Conservation (phyloP, 1,140 invertebrate genomes). For the Drosophila ficusphila region DNA sequence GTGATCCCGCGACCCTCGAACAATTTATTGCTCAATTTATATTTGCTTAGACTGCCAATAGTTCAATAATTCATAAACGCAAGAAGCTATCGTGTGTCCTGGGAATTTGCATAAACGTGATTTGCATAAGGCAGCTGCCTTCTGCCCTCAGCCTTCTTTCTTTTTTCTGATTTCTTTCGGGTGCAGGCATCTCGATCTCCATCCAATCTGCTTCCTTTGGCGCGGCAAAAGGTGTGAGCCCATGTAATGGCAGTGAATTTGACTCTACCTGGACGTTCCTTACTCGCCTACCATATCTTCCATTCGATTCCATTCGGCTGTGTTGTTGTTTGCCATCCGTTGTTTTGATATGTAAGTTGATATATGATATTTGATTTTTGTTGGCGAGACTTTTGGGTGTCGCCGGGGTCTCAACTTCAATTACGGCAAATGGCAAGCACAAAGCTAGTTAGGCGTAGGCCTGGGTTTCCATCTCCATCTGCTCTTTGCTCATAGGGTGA, state of each 20-base stretch:
- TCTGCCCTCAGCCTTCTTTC: no score
- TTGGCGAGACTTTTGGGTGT: slow-evolving; percentile 47
- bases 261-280: slow-evolving; percentile 50
- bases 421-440: slow-evolving; percentile 47
- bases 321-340: slow-evolving; percentile 69
- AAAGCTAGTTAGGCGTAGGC: slow-evolving; percentile 19
- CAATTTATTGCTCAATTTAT: slow-evolving; percentile 80
- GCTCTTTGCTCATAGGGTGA: background rate
- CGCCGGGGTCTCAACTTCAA: slow-evolving; percentile 56
- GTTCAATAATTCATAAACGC: slow-evolving; percentile 78
- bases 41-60: slow-evolving; percentile 81
- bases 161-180: no score
- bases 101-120: slow-evolving; percentile 68
- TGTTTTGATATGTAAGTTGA: slow-evolving; percentile 81
- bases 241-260: slow-evolving; percentile 58
- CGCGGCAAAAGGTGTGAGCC: slow-evolving; percentile 63
- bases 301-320: background rate
- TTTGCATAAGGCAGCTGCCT: slow-evolving; percentile 72
- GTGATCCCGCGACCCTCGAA: slow-evolving; percentile 3
- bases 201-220: slow-evolving; percentile 5
- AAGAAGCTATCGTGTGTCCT: slow-evolving; percentile 54
- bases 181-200: background rate
- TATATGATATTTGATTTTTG: slow-evolving; percentile 82
- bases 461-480: slow-evolving; percentile 11
- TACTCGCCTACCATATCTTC: slow-evolving; percentile 19